phyloP scores from a whole-genome alignment of 1,140 invertebrate genomes.

The Cyrtorhinus lividipennis region DNA sequence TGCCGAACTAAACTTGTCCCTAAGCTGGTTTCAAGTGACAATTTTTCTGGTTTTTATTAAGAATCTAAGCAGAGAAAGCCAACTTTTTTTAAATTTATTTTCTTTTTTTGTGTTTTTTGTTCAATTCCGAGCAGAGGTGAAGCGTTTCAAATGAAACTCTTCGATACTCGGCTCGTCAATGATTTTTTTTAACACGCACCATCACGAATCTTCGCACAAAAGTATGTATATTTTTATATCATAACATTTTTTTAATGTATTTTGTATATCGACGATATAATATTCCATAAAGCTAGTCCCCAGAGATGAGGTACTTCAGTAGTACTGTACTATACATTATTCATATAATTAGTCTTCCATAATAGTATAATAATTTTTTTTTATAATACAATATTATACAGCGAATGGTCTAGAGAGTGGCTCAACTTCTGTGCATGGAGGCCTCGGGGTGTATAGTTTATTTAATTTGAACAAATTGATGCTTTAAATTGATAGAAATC shows the following conservation, averaged over 20 bases:
- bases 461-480: too few relatives aligned
- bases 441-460: too few relatives aligned
- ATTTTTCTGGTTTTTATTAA: neutral
- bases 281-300: constrained; percentile 22
- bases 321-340: constrained; percentile 25
- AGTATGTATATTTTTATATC: neutral
- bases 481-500: too few relatives aligned
- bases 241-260: constrained; percentile 11
- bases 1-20: neutral
- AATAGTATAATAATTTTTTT: constrained; percentile 19
- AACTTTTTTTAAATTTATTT: neutral
- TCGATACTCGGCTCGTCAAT: too few relatives aligned
- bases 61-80: neutral
- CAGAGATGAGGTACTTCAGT: constrained; percentile 22
- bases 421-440: too few relatives aligned
- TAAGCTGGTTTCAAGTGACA: neutral
- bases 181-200: too few relatives aligned
- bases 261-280: constrained; percentile 17
- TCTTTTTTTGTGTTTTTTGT: too few relatives aligned
- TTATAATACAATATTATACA: constrained; percentile 1
- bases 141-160: too few relatives aligned
- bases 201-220: neutral
- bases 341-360: constrained; percentile 20
- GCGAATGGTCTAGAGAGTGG: neutral
- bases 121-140: too few relatives aligned